phyloP scores from a whole-genome alignment of 2,113 vertebrate species.

The Colaptes auratus region DNA sequence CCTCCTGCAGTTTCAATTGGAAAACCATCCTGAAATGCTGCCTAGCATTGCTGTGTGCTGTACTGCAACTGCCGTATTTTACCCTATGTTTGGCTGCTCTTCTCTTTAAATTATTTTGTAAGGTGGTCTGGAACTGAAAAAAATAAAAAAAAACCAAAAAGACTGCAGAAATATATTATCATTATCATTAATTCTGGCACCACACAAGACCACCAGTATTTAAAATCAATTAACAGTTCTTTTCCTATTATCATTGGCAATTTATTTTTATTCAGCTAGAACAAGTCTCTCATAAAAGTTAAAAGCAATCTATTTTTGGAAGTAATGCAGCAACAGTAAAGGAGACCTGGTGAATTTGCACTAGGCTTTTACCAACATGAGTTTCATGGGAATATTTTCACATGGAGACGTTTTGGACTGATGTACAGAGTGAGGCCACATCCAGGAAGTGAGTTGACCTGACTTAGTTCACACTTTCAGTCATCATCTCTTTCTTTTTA shows the following conservation, averaged over 20 bases:
- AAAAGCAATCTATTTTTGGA: slow-evolving; percentile 58
- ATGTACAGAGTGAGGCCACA: background rate
- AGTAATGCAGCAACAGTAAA: background rate
- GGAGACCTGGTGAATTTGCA: background rate
- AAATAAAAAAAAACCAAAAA: background rate
- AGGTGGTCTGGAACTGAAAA: slow-evolving; percentile 4
- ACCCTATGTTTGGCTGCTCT: slow-evolving; percentile 14
- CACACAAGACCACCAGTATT: slow-evolving; percentile 32
- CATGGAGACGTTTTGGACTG: background rate
- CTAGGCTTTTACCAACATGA: background rate
- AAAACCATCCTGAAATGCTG: slow-evolving; percentile 21
- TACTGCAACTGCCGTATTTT: background rate
- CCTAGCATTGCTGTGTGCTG: background rate
- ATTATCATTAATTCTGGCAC: slow-evolving; percentile 43
- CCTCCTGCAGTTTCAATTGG: slow-evolving; percentile 43
- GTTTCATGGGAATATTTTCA: slow-evolving; percentile 1
- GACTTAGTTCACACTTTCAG: background rate
- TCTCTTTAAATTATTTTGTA: background rate
- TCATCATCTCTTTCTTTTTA: background rate
- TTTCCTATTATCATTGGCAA: slow-evolving; percentile 57
- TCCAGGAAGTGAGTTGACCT: background rate
- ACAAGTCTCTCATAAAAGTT: slow-evolving; percentile 15
- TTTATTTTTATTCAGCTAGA: background rate
- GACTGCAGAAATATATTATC: slow-evolving; percentile 15
- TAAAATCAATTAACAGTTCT: slow-evolving; percentile 59